A percentile compares a stretch with the other conserved stretches of the same genome.
Conservation (phyloP, 2,113 vertebrate genomes). For the Dicaeum eximium region DNA sequence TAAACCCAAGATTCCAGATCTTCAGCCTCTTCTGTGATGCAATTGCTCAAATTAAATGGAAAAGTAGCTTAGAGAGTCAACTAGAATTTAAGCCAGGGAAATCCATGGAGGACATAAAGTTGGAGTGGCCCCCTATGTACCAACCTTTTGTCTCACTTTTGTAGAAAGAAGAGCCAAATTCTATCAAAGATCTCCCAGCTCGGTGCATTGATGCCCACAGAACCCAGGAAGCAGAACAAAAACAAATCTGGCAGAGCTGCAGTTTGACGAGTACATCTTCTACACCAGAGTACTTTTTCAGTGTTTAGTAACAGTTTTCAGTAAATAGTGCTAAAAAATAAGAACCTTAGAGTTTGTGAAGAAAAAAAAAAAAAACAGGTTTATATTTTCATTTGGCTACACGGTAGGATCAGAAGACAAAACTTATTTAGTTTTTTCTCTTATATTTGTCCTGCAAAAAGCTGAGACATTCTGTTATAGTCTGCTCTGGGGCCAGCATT, state of each 20-base stretch:
- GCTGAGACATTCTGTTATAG: neutral
- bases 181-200: neutral
- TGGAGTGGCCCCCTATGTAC: neutral
- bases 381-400: neutral
- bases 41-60: neutral
- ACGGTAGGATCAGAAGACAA: neutral
- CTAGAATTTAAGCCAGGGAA: neutral
- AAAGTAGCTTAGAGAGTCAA: neutral
- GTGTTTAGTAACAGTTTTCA: too few relatives aligned
- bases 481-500: neutral
- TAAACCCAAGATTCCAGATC: neutral
- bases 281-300: neutral
- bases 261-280: neutral
- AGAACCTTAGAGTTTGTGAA: neutral
- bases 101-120: neutral
- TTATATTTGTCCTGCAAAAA: neutral
- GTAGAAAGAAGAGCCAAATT: neutral
- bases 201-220: neutral
- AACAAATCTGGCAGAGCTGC: neutral
- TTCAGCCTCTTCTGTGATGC: neutral
- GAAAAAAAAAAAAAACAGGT: too few relatives aligned
- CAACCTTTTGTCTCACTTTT: neutral
- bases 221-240: neutral
- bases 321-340: neutral
- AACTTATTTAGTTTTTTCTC: neutral